These are phyloP conservation scores for Peromyscus eremicus DNA, from an alignment of 2,797 vertebrate species.

Conservation along the genomic window DNA sequence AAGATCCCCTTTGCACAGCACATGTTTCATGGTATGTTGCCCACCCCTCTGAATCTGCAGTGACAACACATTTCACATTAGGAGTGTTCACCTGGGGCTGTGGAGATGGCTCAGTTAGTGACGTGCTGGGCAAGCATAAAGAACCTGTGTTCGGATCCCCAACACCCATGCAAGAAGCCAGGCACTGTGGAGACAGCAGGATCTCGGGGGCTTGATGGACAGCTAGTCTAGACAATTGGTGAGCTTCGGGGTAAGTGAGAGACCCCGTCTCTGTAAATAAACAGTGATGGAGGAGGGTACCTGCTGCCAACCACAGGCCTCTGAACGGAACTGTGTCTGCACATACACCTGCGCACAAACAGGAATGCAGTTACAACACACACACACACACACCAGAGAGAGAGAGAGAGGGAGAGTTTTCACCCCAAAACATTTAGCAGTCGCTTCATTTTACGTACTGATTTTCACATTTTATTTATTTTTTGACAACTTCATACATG, in stretches of 20 bases:
- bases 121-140: neutral
- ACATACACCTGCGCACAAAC: neutral
- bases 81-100: neutral
- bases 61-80: neutral
- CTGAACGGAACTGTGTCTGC: neutral
- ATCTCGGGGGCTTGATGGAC: neutral
- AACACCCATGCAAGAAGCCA: neutral
- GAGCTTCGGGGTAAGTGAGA: neutral
- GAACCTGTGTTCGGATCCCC: neutral
- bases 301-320: neutral
- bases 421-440: neutral
- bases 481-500: neutral
- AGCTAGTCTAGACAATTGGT: neutral
- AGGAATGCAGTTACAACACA: no score
- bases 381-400: neutral
- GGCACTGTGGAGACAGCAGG: neutral
- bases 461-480: neutral
- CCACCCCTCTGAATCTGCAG: neutral
- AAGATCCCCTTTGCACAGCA: neutral
- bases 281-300: neutral
- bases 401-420: neutral
- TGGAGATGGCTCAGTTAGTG: neutral
- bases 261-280: neutral
- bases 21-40: neutral
- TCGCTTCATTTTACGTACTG: constrained; percentile 41